These are phyloP conservation scores for Diplolepis rosae DNA, from an alignment of 2,888 invertebrate species.

Conservation along the genomic window DNA sequence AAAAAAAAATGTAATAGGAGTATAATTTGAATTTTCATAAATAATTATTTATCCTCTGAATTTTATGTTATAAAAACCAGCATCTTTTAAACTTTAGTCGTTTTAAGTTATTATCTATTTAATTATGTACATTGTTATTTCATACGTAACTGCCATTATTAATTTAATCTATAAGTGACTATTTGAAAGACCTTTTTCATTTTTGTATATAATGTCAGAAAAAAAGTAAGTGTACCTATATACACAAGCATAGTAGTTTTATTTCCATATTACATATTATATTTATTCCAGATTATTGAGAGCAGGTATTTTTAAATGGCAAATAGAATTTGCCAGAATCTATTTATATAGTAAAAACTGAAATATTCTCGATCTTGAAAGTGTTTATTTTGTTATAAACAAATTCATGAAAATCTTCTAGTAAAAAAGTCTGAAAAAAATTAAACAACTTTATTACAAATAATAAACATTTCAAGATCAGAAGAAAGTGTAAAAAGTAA, in stretches of 20 bases:
- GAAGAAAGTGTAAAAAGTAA: conserved; percentile 60
- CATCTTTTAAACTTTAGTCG: not conserved
- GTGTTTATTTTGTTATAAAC: not conserved
- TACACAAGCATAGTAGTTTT: conserved; percentile 3
- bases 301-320: conserved; percentile 10
- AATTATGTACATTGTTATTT: too few species aligned
- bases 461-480: conserved; percentile 65
- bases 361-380: not conserved
- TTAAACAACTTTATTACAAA: conserved; percentile 63
- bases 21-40: not conserved
- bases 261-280: not conserved
- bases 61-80: conserved; percentile 16
- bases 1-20: not conserved
- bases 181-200: conserved; percentile 13
- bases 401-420: not conserved
- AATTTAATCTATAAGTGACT: not conserved
- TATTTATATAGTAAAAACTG: not conserved
- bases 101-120: not conserved
- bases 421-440: conserved; percentile 61
- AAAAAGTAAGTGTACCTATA: conserved; percentile 1
- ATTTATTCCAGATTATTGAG: not conserved
- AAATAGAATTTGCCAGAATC: not conserved
- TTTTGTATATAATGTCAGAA: conserved; percentile 10
- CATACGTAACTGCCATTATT: not conserved
- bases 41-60: conserved; percentile 18